Evolutionary conservation across 1,140 invertebrate species (phyloP), one percentile per base, ranked within the genome.

Genomic region (Platyscapa corneri): DNA sequence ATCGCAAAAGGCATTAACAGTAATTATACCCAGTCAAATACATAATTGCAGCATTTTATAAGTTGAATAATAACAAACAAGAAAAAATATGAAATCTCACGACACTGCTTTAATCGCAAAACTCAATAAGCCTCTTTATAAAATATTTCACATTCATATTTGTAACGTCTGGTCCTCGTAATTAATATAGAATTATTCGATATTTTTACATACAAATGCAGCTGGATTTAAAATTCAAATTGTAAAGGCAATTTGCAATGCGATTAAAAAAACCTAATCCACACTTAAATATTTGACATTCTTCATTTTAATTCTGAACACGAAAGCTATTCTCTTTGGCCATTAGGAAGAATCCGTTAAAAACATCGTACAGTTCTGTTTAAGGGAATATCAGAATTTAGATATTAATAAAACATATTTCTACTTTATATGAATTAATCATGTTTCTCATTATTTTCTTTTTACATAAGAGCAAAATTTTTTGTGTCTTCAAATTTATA

Each of bases 271-370:
- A 6, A 49, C 56, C n/a, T 77, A 76, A 0, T 77, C 10, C 3
- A 84, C 60, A 79, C 56, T 34, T 84, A 79, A 39, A 81, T 80
- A 64, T 78, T 84, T 79, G 72, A 14, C 12, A 42, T 85, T 74
- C 82, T 34, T 81, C 81, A 84, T 86, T 86, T 77, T 60, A 86
- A 86, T 88, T 88, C 81, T 87, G 77, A 86, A 86, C 84, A 56
- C 87, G 86, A 89, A 84, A 89, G 87, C 88, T 79, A 89, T 76
- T 89, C 86, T 90, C 89, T 90, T 90, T 90, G 89, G 89, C 89
- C 88, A 86, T 90, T 86, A 84, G 87, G 88, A 90, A 90, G 89
- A 90, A 90, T 89, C 84, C 79, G 79, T 89, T 67, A 79, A 85
- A 87, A 67, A 70, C 34, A 86, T 82, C 53, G 46, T 75, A 65